These are phyloP conservation scores for Kryptolebias marmoratus DNA, from an alignment of 2,113 vertebrate species.

Conservation along the genomic window DNA sequence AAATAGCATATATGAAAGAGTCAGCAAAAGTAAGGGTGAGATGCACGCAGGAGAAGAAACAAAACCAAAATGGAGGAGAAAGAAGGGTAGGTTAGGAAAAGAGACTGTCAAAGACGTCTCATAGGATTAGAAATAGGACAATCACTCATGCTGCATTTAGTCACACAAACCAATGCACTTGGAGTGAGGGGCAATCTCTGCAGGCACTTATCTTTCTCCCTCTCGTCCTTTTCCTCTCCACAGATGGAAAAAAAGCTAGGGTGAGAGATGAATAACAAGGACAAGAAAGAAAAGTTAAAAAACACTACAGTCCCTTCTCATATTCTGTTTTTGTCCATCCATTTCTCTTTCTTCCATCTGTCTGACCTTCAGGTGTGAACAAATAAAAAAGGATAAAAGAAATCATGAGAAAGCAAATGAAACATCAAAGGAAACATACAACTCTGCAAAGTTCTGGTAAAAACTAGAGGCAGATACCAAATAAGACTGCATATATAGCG, in stretches of 20 bases:
- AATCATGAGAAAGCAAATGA: conserved; percentile 9
- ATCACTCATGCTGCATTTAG: conserved; percentile 40
- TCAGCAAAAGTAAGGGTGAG: conserved; percentile 11
- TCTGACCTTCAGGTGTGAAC: conserved; percentile 37
- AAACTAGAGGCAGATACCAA: too few relatives aligned
- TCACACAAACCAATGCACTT: conserved; percentile 20
- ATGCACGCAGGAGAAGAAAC: neutral
- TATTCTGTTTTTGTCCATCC: neutral
- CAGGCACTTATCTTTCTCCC: conserved; percentile 58
- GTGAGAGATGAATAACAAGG: conserved; percentile 26
- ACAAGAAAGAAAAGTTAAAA: conserved; percentile 46
- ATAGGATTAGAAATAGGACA: conserved; percentile 20
- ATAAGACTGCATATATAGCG: too few relatives aligned
- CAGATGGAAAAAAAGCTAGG: conserved; percentile 28
- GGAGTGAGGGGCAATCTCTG: conserved; percentile 48
- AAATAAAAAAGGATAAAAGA: conserved; percentile 5
- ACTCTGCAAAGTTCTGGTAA: too few relatives aligned
- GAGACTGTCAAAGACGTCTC: conserved; percentile 17
- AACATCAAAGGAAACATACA: neutral
- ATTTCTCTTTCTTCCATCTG: neutral
- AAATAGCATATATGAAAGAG: neutral
- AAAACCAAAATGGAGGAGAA: neutral
- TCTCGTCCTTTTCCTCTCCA: conserved; percentile 53
- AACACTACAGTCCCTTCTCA: conserved; percentile 27
- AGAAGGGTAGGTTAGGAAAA: neutral